A percentile compares a stretch with the other conserved stretches of the same genome.
phyloP scores from a whole-genome alignment of 2,113 vertebrate genomes.

The Rhadina sibilatrix region DNA sequence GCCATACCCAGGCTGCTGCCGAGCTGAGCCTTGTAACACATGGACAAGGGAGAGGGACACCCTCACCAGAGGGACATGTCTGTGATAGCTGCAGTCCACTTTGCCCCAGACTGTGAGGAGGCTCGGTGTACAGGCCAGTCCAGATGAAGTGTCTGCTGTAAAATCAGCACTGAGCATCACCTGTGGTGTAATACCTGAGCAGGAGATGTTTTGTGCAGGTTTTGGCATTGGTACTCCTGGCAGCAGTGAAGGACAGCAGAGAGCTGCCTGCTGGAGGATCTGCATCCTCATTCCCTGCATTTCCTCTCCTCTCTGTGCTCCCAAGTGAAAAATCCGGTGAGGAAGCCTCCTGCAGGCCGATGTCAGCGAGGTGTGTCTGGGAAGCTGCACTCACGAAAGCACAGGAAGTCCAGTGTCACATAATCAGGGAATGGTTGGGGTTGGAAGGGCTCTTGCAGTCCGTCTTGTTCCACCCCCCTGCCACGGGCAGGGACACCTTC shows the following conservation, averaged over 20 bases:
- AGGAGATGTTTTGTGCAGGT: neutral
- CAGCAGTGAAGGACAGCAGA: neutral
- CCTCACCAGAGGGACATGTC: too few species aligned
- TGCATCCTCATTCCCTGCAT: neutral
- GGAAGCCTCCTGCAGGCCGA: neutral
- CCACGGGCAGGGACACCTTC: neutral
- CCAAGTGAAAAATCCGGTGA: neutral
- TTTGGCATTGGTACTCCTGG: neutral
- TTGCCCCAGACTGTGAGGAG: neutral
- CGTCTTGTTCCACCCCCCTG: neutral
- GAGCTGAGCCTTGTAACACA: neutral
- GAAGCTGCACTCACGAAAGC: neutral
- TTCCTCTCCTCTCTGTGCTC: neutral
- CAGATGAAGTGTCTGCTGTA: neutral
- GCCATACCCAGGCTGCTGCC: neutral
- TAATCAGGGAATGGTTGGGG: neutral
- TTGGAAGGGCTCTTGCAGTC: neutral
- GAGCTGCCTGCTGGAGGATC: neutral
- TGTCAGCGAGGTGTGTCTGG: neutral
- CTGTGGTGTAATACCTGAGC: neutral
- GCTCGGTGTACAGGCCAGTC: neutral
- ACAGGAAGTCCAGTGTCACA: neutral
- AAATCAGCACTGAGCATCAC: neutral
- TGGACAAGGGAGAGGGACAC: neutral
- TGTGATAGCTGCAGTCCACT: neutral